A percentile compares a stretch with the other conserved stretches of the same genome.
Conservation (phyloP, 2,797 vertebrate genomes). For the Leuciscus waleckii region DNA sequence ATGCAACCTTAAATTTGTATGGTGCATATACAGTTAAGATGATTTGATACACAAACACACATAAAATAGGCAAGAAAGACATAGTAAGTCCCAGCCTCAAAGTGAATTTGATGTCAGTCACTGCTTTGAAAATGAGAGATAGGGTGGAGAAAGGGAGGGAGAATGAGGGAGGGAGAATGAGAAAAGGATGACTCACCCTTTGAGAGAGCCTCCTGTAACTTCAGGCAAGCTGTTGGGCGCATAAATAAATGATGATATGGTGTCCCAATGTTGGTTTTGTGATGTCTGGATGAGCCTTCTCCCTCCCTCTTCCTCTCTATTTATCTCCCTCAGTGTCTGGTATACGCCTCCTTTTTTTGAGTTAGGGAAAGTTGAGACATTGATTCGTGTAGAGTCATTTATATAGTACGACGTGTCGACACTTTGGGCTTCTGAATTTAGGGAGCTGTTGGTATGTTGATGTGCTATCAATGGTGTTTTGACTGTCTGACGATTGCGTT, state of each 20-base stretch:
- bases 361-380: conserved; percentile 35
- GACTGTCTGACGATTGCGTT: neutral
- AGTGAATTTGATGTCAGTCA: conserved; percentile 32
- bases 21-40: neutral
- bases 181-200: conserved; percentile 58
- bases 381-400: conserved; percentile 26
- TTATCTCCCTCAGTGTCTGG: conserved; percentile 41
- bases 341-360: conserved; percentile 26
- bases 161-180: conserved; percentile 36
- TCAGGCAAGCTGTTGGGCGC: conserved; percentile 52
- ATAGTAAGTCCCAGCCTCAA: conserved; percentile 3
- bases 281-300: conserved; percentile 44
- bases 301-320: conserved; percentile 13
- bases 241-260: conserved; percentile 59
- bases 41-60: neutral
- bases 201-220: conserved; percentile 52
- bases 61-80: conserved; percentile 4
- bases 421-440: conserved; percentile 21
- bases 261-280: conserved; percentile 53
- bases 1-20: neutral
- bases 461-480: neutral
- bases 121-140: conserved; percentile 38
- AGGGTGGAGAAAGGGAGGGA: conserved; percentile 32
- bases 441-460: neutral
- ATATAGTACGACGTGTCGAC: neutral